These are phyloP conservation scores for Drosophila bipectinata DNA, from an alignment of 1,140 invertebrate species.

Conservation along the genomic window DNA sequence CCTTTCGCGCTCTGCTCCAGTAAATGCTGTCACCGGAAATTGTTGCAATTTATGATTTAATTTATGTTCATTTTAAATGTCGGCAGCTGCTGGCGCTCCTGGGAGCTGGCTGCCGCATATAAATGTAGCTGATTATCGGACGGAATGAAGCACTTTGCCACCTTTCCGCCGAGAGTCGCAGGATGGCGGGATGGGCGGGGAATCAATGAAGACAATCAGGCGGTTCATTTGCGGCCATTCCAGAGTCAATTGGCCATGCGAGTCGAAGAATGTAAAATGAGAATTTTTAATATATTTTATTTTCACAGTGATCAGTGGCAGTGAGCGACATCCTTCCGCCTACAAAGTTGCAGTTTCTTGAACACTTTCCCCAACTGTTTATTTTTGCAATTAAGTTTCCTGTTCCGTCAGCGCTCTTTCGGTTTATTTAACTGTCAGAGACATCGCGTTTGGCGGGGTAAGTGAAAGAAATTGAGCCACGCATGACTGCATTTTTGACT, in stretches of 20 bases:
- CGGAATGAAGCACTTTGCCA: conserved; percentile 28
- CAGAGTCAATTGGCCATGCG: conserved; percentile 43
- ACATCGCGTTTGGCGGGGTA: conserved; percentile 1
- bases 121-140: conserved; percentile 74
- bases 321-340: not conserved
- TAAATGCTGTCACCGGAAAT: conserved; percentile 71
- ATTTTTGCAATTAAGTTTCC: conserved; percentile 51
- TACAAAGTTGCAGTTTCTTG: not conserved
- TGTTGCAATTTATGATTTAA: conserved; percentile 81
- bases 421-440: conserved; percentile 31
- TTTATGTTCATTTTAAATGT: conserved; percentile 79
- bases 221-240: conserved; percentile 54
- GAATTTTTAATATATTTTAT: not conserved
- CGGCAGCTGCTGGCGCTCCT: conserved; percentile 11
- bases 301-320: not conserved
- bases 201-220: conserved; percentile 62
- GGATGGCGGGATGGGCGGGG: conserved; percentile 18
- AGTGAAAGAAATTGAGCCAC: conserved; percentile 43
- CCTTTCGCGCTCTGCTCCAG: conserved; percentile 41
- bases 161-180: conserved; percentile 15
- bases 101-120: conserved; percentile 62
- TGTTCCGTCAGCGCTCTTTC: conserved; percentile 18
- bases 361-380: conserved; percentile 19
- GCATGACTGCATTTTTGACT: conserved; percentile 59
- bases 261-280: not conserved